phyloP scores from a whole-genome alignment of 2,113 vertebrate species.

The Cebidichthys violaceus region DNA sequence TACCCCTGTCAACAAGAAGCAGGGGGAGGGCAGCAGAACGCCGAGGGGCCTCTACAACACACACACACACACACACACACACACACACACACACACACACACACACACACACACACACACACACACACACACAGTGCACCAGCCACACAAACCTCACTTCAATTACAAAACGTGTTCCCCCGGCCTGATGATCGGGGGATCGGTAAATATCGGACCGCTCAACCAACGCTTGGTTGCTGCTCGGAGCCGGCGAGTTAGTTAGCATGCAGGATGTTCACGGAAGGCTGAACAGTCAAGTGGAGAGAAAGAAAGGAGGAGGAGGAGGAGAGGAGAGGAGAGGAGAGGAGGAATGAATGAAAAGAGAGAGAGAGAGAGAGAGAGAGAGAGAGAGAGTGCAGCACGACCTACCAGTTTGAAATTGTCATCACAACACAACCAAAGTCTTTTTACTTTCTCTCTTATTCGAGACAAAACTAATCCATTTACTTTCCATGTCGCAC shows the following conservation, averaged over 20 bases:
- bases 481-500: too few species aligned
- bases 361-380: background rate
- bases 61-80: conserved; percentile 1
- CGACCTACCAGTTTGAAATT: background rate
- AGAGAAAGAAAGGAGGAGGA: conserved; percentile 21
- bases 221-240: conserved; percentile 53
- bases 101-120: conserved; percentile 26
- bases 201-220: conserved; percentile 63
- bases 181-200: conserved; percentile 50
- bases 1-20: conserved; percentile 65
- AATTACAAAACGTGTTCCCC: conserved; percentile 63
- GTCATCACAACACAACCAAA: background rate
- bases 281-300: conserved; percentile 20
- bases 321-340: background rate
- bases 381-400: background rate
- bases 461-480: too few species aligned
- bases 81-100: conserved; percentile 21
- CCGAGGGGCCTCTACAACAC: conserved; percentile 16
- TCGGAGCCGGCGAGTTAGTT: conserved; percentile 41
- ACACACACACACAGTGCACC: conserved; percentile 32
- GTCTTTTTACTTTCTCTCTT: background rate
- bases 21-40: conserved; percentile 50
- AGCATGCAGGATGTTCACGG: conserved; percentile 58
- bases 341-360: background rate
- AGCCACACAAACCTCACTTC: conserved; percentile 55